Evolutionary conservation across 2,797 vertebrate species (phyloP), one percentile per base, ranked within the genome.

Genomic region (Sebastes oblongus): DNA sequence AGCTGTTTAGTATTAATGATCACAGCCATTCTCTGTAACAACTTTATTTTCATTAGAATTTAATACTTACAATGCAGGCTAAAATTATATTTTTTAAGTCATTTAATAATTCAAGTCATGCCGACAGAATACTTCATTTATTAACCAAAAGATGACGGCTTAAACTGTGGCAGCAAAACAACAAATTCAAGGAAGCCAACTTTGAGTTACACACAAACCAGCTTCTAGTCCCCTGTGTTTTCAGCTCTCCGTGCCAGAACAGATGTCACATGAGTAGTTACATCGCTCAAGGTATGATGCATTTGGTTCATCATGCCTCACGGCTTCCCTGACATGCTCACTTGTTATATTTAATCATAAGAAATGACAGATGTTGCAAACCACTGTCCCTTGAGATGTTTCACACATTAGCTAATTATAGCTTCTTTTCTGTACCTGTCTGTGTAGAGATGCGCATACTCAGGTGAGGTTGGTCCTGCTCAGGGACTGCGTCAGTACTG

Each of bases 261-360:
- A 78, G 84, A 91, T 91, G 87, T 88, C 89, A 93, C 90, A 84
- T 88, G 88, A 91, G 80, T 84, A 84, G 86, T 81, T 85, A 67
- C 71, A 86, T 90, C 65, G 87, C 87, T 91, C 80, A 90, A 89
- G 90, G 88, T 93, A 86, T 73, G 87, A 93, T 91, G 84, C 84
- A 86, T 91, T 89, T 85, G 85, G 82, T 85, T 90, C 86, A 82
- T 91, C 86, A 84, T 50, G 89, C 91, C 69, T 93, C 87, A 11
- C 84, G 89, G 86, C 80, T 62, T 87, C 69, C 12, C 83, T 82
- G 88, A 92, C 88, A 71, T 80, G 89, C 81, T 88, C 85, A 75
- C 82, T 90, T 91, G 86, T 93, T 85, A 81, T 59, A 76, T 91
- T 86, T 87, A 86, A 88, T 88, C 86, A 75, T 55, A 86, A 87